These are phyloP conservation scores for Mustela lutreola DNA, from an alignment of 2,113 vertebrate genomes.

Conservation along the genomic window DNA sequence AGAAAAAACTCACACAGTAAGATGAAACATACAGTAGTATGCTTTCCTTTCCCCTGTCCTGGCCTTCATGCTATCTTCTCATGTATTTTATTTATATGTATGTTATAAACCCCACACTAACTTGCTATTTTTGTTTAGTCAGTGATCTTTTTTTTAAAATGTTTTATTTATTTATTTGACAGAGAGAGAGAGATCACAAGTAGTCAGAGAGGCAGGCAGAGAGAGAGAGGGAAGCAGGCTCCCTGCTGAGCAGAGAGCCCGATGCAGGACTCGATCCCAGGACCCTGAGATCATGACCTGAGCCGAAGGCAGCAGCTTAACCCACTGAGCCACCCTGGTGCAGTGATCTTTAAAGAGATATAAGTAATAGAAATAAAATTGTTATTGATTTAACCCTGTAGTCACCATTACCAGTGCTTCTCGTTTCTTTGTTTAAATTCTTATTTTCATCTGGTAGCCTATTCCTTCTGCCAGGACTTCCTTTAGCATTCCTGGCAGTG, in stretches of 20 bases:
- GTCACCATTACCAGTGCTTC: background rate
- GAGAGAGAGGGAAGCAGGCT: no score
- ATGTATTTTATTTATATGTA: background rate
- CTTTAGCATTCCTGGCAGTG: background rate
- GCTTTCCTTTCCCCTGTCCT: background rate
- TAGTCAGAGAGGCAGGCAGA: no score
- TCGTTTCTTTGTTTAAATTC: background rate
- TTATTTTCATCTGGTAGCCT: background rate
- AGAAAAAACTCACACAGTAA: background rate
- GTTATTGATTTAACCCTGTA: background rate
- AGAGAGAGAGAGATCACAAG: no score
- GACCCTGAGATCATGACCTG: no score
- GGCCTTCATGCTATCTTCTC: background rate
- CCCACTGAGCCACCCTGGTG: no score
- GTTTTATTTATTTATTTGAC: no score
- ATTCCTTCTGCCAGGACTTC: background rate
- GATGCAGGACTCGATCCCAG: no score
- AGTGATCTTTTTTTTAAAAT: background rate
- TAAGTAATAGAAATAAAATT: background rate
- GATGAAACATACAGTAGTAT: background rate
- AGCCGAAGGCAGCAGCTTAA: no score
- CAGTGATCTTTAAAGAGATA: conserved; percentile 6
- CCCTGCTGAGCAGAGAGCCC: no score
- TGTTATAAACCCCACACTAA: background rate
- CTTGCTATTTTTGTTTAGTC: background rate